Base-by-base conservation (phyloP, 2,888 invertebrate species). In the Dioctria rufipes region DNA sequence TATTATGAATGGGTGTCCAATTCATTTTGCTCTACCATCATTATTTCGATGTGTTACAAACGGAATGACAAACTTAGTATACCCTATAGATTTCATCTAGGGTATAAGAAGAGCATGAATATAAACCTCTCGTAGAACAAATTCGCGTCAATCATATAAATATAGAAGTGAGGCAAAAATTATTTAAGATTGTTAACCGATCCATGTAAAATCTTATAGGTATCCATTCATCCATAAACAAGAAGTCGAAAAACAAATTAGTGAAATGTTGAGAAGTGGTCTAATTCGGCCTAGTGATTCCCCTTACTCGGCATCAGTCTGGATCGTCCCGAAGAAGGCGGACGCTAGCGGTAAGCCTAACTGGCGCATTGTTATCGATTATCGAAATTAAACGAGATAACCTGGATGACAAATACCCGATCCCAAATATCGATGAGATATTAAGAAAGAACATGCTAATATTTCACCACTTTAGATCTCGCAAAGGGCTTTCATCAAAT, bases 281-380 rank as follows among this genome's bases (percentile, higher is more conserved):
- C 4, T 71, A 1, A 54, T 58, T 9, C 8, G 58, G 5, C 58
- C 39, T 4, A 58, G 42, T 54, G 8, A 40, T 9, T 54, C 51
- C 3, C 51, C 71, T 3, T 71, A 51, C 13, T 81, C 81, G 4
- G 80, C 81, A 6, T 83, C 83, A 0, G 69, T 84, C 0, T 84
- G 83, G 83, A 65, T 83, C 1, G 83, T 84, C 0, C 81, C 82
- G 0, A 84, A 84, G 58, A 84, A 84, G 13, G 0, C 51, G 4
- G 79, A 83, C 37, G 80, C 82, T 8, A 83, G 82, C 8, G 81
- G 81, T 0, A 58, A 73, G 69, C n/a, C 80, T 43, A 83, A 84
- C 49, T 83, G 82, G 82, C 63, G 83, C 49, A 79, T 83, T 3
- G 83, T 83, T 3, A 80, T 83, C 11, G 83, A 84, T 54, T 84